Conservation (phyloP, 2,888 invertebrate genomes). For the Mimachlamys varia region DNA sequence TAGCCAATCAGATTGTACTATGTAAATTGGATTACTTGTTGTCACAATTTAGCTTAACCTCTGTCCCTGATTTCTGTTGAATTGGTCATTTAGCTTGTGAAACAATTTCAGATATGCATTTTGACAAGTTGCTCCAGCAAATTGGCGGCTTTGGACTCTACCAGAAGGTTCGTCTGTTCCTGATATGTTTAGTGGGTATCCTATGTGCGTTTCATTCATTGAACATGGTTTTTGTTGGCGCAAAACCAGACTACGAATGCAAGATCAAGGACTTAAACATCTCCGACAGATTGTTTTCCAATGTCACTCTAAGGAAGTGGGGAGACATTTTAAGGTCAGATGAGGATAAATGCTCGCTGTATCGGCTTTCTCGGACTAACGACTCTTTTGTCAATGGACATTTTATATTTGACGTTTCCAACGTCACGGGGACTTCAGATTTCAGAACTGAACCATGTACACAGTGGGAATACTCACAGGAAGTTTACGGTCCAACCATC, state of each 20-base stretch:
- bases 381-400: neutral
- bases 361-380: neutral
- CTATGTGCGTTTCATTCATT: slow-evolving; percentile 96
- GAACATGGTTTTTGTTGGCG: slow-evolving; percentile 95
- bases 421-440: neutral
- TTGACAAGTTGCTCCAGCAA: slow-evolving; percentile 84
- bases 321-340: neutral
- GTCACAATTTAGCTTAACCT: too few species aligned
- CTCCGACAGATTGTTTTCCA: neutral
- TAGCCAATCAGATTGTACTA: too few species aligned
- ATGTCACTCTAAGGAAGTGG: neutral
- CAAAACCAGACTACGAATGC: slow-evolving; percentile 88
- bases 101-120: slow-evolving; percentile 32
- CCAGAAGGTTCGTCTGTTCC: slow-evolving; percentile 93
- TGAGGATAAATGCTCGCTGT: neutral
- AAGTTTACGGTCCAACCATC: slow-evolving; percentile 87
- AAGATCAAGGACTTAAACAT: neutral
- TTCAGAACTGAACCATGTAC: slow-evolving; percentile 86
- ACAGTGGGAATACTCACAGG: slow-evolving; percentile 84
- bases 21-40: too few species aligned
- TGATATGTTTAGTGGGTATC: slow-evolving; percentile 93
- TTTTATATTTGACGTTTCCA: neutral
- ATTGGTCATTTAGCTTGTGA: too few species aligned
- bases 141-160: slow-evolving; percentile 95
- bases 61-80: too few species aligned